Percentiles rank a stretch among this genome's conserved stretches.
Evolutionary conservation across 1,140 invertebrate species (phyloP).

Genomic region (Drosophila busckii): DNA sequence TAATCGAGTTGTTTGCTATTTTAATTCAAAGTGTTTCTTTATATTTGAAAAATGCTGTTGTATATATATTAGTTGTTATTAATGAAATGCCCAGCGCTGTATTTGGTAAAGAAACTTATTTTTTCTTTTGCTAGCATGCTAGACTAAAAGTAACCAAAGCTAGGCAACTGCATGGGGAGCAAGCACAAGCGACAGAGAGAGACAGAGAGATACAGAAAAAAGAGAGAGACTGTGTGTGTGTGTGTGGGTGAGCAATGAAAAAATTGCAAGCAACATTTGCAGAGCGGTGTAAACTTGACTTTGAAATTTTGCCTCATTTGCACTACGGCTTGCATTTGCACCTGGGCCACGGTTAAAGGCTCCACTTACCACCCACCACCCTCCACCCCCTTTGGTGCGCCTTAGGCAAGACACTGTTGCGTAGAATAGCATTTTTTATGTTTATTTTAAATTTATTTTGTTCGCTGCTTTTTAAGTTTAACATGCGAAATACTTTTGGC

Average conservation of each 20-base stretch:
- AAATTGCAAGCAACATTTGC: too few relatives aligned
- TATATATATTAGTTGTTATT: too few relatives aligned
- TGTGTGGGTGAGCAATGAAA: constrained; percentile 59
- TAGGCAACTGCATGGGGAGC: background rate
- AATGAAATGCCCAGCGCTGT: too few relatives aligned
- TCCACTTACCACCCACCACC: background rate
- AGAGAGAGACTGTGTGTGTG: constrained; percentile 1
- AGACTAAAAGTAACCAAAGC: too few relatives aligned
- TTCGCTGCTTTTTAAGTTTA: constrained; percentile 13
- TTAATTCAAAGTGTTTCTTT: too few relatives aligned
- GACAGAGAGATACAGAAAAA: background rate
- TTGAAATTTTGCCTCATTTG: constrained; percentile 75
- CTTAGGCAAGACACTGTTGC: background rate
- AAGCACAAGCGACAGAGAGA: background rate
- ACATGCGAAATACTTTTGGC: constrained; percentile 19
- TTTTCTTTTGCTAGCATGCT: too few relatives aligned
- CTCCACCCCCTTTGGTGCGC: background rate
- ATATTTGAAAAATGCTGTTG: too few relatives aligned
- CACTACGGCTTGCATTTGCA: constrained; percentile 53
- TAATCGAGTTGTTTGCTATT: too few relatives aligned
- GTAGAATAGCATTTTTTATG: constrained; percentile 3
- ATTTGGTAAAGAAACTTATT: too few relatives aligned
- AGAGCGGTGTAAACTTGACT: constrained; percentile 75
- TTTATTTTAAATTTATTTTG: constrained; percentile 8
- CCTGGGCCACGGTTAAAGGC: constrained; percentile 16